Base-by-base conservation (phyloP, 2,113 vertebrate species). In the Geococcyx californianus region DNA sequence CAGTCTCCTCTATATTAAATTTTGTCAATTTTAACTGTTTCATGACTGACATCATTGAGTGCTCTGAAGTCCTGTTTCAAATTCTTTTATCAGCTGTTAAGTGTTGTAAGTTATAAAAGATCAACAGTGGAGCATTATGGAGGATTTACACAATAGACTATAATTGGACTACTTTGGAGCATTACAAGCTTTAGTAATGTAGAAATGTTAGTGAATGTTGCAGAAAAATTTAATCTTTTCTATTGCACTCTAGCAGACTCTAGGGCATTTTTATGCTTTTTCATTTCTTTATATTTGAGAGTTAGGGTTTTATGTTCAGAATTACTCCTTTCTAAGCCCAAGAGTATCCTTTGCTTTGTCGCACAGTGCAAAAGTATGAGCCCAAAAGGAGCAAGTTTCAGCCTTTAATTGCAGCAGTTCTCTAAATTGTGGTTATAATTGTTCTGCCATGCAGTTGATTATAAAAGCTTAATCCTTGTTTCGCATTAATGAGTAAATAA, bases 401-500 rank as follows among this genome's bases (percentile, higher is more conserved):
- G 15, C 20, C n/a, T 68, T 67, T 45, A 9, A 40, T 64, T 86
- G 8, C 44, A 34, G 28, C 25, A 52, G 6, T 72, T 72, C 15
- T 70, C 8, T 6, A 7, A 23, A 66, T 6, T 58, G 16, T 31
- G 20, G 3, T 66, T 80, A n/a, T 13, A 55, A 72, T 51, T 76
- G 36, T 45, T 72, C 44, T 51, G 16, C 44, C 14, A 19, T 59
- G 8, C 29, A 23, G 7, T 62, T 60, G 33, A 63, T 91, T 28
- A 38, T 54, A 44, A 47, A 76, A 84, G 6, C 59, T 76, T 90
- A 72, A 76, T 62, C 29, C 29, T 62, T 76, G 3, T 72, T 62
- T n/a, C 0, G 0, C 1, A 0, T 36, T 33, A n/a, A 2, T 45
- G 31, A 38, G 11, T 84, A 67, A 87, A 38, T 45, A 0, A 18